Evolutionary conservation across 2,888 invertebrate species (phyloP), one percentile per base, ranked within the genome.

Genomic region (Creontiades dilutus): DNA sequence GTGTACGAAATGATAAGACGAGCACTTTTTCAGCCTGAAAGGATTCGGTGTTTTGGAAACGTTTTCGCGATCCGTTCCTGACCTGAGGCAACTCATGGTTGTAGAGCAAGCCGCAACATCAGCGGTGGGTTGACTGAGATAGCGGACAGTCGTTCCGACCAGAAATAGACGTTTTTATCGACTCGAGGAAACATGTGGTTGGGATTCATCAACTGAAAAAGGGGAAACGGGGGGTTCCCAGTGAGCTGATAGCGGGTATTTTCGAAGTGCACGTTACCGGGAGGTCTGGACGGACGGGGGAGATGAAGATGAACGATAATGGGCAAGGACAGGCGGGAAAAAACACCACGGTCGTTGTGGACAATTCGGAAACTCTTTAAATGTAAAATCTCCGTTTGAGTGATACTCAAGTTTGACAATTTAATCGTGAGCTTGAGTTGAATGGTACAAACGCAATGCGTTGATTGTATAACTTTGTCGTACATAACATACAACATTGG

Each of bases 161-260:
- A 68, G 68, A 68, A 68, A 68, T 68, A 68, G 68, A 68, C 68
- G 68, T 23, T 68, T 52, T 68, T 68, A 68, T 68, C 68, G 68
- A 68, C 68, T 68, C 13, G 7, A 68, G 68, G 68, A 68, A 68
- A 68, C 68, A 68, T 19, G 19, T 68, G 68, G 9, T 23, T 23
- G 23, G 23, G 68, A 68, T 68, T 68, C 23, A 68, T 68, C 68
- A 23, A 68, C 68, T 27, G 23, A 11, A 52, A n/a, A n/a, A 52
- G 52, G 52, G 52, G 52, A 52, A 37, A 23, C 9, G 68, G 68
- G 27, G 68, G 19, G 4, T 68, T 7, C 68, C 57, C 57, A n/a
- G n/a, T 68, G 68, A 68, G 68, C 68, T 68, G 68, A 68, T 68
- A 68, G 68, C 12, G 68, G 68, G 68, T 23, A 27, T 68, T 68